Base-by-base conservation (phyloP, 2,113 vertebrate genomes). In the Speoplatyrhinus poulsoni region DNA sequence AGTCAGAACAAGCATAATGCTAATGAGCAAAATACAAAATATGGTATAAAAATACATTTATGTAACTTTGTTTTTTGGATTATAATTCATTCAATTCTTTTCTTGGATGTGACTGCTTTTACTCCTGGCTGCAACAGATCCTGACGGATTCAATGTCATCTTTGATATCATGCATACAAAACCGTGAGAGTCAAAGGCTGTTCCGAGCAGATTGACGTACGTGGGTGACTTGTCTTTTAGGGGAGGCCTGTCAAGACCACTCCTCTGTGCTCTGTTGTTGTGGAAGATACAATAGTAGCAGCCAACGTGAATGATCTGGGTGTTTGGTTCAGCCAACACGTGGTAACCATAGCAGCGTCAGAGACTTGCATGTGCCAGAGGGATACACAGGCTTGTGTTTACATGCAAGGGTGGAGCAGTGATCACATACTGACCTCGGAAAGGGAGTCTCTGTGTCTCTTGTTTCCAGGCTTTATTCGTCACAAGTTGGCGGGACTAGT, bases 321-420 rank as follows among this genome's bases (percentile, higher is more conserved):
- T 8, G 11, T 67, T 49, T 62, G 63, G 52, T 65, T 9, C 61
- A 68, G 32, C n/a, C 76, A 80, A 79, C 3, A 63, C 7, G 7
- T 15, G 0, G 78, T 84, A 63, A 77, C 73, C 56, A 77, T 75
- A 68, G 70, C 63, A 81, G 46, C 72, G 48, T 33, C 17, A 6
- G 50, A 11, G 15, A 9, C 59, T 10, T 16, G 15, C 7, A 3
- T 41, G 48, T 49, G 8, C 26, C 75, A 10, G 36, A 9, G 32
- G 52, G 63, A 68, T 4, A 6, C 17, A 9, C 15, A 26, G 61
- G 59, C 69, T n/a, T 77, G 69, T 84, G 74, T 69, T 68, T 46
- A 71, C 72, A 82, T 52, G 63, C 64, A 19, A 69, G 67, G 83
- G 86, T 73, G 75, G 75, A 66, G 82, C 77, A 63, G 36, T 49